A percentile compares a stretch with the other conserved stretches of the same genome.
Conservation (phyloP, 2,113 vertebrate genomes). For the Natator depressus region DNA sequence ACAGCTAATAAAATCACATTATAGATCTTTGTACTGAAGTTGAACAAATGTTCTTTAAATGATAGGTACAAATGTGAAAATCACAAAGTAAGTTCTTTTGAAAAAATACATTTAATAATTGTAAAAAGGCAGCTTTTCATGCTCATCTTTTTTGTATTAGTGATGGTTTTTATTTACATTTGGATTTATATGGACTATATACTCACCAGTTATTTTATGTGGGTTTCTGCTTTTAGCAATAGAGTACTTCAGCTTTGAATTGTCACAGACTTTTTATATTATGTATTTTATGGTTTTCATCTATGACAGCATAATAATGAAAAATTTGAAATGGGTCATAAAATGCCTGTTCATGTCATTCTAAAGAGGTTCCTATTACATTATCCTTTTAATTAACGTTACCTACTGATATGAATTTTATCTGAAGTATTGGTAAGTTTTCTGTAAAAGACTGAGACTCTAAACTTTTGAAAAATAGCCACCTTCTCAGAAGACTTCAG, state of each 20-base stretch:
- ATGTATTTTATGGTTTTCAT: constrained; percentile 1
- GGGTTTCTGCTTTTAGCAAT: constrained; percentile 22
- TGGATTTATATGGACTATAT: constrained; percentile 29
- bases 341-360: constrained; percentile 1
- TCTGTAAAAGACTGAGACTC: background rate
- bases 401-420: constrained; percentile 7
- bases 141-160: background rate
- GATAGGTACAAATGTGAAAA: background rate
- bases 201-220: constrained; percentile 31
- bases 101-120: background rate
- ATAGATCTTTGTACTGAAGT: background rate
- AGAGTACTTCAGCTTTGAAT: background rate
- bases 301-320: constrained; percentile 18
- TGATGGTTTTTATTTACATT: constrained; percentile 24
- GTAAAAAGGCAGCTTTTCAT: background rate
- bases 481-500: background rate
- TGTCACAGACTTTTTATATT: constrained; percentile 32
- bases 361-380: background rate
- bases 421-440: background rate
- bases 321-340: constrained; percentile 10
- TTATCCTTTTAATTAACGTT: constrained; percentile 38
- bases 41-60: background rate
- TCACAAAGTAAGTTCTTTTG: background rate
- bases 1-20: background rate
- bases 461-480: background rate